Percentiles rank a stretch among this genome's conserved stretches.
Conservation (phyloP, 2,113 vertebrate species). For the Ptilorrhoa leucosticta region DNA sequence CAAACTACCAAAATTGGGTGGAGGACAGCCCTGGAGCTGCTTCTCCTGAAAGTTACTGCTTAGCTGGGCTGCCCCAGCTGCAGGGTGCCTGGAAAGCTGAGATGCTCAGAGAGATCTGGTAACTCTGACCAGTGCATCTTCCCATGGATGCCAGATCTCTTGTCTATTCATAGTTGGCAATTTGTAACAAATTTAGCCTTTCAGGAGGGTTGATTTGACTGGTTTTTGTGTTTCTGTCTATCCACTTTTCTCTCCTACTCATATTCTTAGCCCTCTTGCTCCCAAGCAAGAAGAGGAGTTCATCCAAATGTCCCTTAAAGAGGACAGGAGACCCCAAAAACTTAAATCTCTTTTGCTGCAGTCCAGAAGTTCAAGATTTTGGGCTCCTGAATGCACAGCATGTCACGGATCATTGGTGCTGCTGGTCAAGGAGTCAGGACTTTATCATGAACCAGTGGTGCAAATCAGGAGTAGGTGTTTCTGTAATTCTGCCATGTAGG, state of each 20-base stretch:
- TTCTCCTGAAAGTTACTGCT: neutral
- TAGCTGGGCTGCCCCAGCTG: neutral
- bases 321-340: neutral
- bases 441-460: neutral
- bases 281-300: neutral
- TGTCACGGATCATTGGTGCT: rapidly evolving
- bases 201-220: neutral
- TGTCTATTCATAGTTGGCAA: too few species aligned
- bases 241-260: neutral
- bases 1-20: neutral
- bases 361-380: neutral
- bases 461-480: neutral
- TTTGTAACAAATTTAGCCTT: neutral
- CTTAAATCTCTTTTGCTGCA: neutral
- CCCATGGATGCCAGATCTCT: rapidly evolving
- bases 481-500: neutral
- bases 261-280: neutral
- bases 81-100: neutral
- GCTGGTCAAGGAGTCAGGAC: neutral
- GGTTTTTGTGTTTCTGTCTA: neutral
- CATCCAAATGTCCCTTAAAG: neutral
- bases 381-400: neutral
- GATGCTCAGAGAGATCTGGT: neutral
- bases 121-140: neutral
- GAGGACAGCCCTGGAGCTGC: neutral